Percentiles rank a stretch among this genome's conserved stretches.
These are phyloP conservation scores for Zaprionus gabonicus DNA, from an alignment of 1,140 invertebrate genomes.

Conservation along the genomic window DNA sequence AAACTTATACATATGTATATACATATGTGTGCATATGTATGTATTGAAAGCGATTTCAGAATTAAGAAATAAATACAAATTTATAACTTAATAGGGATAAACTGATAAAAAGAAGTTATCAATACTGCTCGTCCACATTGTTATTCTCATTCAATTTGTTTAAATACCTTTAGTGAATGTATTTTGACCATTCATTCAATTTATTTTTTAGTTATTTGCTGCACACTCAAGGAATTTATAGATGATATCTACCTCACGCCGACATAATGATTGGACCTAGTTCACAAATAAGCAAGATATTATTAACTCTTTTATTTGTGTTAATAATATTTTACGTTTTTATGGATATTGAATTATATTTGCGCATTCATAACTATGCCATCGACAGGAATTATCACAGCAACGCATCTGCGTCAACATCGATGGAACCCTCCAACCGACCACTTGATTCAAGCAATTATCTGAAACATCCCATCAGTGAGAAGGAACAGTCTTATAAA, in stretches of 20 bases:
- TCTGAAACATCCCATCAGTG: conserved; percentile 58
- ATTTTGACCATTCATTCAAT: background rate
- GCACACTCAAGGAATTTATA: conserved; percentile 56
- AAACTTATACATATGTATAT: too few species aligned
- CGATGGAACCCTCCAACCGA: conserved; percentile 36
- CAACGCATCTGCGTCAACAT: conserved; percentile 53
- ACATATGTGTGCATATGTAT: background rate
- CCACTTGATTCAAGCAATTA: conserved; percentile 39
- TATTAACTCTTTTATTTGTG: conserved; percentile 85
- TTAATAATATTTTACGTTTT: conserved; percentile 86
- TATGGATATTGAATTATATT: conserved; percentile 87
- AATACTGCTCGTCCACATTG: background rate
- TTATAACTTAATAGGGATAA: too few species aligned
- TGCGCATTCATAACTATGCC: conserved; percentile 87
- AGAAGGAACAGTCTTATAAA: conserved; percentile 84
- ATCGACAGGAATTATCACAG: conserved; percentile 83
- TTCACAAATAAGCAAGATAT: conserved; percentile 86
- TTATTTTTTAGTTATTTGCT: conserved; percentile 52
- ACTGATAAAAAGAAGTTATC: background rate
- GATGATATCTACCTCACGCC: conserved; percentile 67
- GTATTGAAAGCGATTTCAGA: background rate
- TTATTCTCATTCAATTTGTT: background rate
- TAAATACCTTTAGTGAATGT: background rate
- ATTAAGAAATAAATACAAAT: too few species aligned
- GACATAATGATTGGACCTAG: conserved; percentile 86